Conservation (phyloP, 2,888 invertebrate genomes). For the Willowsia nigromaculata region DNA sequence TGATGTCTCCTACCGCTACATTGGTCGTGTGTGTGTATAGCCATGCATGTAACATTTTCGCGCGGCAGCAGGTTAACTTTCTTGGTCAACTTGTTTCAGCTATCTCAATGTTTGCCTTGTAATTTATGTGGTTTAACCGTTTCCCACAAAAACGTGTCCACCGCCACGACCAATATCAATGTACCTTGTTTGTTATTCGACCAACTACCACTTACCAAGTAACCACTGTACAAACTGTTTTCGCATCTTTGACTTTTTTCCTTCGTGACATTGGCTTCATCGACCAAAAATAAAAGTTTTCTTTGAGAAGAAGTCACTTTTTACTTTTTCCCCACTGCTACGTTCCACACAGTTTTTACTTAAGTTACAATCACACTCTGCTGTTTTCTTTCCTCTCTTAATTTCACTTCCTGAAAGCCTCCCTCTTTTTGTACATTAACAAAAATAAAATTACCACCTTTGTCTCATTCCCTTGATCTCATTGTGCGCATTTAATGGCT, state of each 20-base stretch:
- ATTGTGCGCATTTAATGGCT: not conserved
- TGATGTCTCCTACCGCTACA: not conserved
- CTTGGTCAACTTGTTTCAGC: conserved; percentile 27
- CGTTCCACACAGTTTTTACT: not conserved
- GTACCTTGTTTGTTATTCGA: not conserved
- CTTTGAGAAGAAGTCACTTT: not conserved
- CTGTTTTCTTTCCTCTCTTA: not conserved
- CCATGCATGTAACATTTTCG: not conserved
- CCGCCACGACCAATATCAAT: not conserved
- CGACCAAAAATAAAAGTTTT: not conserved
- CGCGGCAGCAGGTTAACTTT: conserved; percentile 40
- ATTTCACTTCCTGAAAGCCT: not conserved
- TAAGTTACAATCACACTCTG: not conserved
- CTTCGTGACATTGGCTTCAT: conserved; percentile 13
- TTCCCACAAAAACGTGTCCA: conserved; percentile 52
- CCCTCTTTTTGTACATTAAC: not conserved
- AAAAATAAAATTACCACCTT: not conserved
- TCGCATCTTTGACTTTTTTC: conserved; percentile 5
- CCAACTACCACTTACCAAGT: not conserved
- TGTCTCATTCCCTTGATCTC: not conserved
- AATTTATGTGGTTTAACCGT: conserved; percentile 60
- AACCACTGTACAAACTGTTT: not conserved
- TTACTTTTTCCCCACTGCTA: not conserved
- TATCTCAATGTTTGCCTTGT: conserved; percentile 45
- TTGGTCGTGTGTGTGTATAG: not conserved